phyloP scores from a whole-genome alignment of 1,140 invertebrate species.

The Drosophila equinoxialis region DNA sequence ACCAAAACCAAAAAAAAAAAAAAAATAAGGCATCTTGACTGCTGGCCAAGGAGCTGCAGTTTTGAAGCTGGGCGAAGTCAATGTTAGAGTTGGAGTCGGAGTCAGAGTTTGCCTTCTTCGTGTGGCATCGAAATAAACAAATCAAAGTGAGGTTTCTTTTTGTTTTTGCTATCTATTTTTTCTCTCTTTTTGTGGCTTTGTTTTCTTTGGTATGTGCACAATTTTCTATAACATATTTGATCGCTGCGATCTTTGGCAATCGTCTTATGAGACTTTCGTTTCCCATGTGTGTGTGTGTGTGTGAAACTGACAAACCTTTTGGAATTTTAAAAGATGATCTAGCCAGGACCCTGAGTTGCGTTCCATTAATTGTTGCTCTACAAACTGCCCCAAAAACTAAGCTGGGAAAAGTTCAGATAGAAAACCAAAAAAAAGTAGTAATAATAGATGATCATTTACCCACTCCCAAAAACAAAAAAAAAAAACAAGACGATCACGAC shows the following conservation, averaged over 20 bases:
- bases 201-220: conserved; percentile 72
- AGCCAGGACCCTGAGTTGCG: conserved; percentile 35
- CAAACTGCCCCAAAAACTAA: conserved; percentile 46
- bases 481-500: conserved; percentile 61
- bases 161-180: background rate
- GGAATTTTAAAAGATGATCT: conserved; percentile 41
- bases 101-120: conserved; percentile 32
- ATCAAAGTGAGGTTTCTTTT: conserved; percentile 67
- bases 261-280: conserved; percentile 75
- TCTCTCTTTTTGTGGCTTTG: conserved; percentile 30
- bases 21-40: conserved; percentile 46
- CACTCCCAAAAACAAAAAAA: conserved; percentile 50
- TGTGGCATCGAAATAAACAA: conserved; percentile 77
- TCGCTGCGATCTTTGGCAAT: conserved; percentile 72
- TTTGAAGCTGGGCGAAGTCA: conserved; percentile 11
- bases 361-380: conserved; percentile 73
- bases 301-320: conserved; percentile 77
- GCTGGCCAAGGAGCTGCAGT: conserved; percentile 67
- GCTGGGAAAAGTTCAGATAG: conserved; percentile 41
- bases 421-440: conserved; percentile 1
- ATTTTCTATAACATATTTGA: conserved; percentile 81
- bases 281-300: conserved; percentile 57
- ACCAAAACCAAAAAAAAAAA: conserved; percentile 53
- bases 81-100: conserved; percentile 6
- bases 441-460: conserved; percentile 43